Percentiles rank a stretch among this genome's conserved stretches.
These are phyloP conservation scores for Tautogolabrus adspersus DNA, from an alignment of 2,113 vertebrate genomes.

Conservation along the genomic window DNA sequence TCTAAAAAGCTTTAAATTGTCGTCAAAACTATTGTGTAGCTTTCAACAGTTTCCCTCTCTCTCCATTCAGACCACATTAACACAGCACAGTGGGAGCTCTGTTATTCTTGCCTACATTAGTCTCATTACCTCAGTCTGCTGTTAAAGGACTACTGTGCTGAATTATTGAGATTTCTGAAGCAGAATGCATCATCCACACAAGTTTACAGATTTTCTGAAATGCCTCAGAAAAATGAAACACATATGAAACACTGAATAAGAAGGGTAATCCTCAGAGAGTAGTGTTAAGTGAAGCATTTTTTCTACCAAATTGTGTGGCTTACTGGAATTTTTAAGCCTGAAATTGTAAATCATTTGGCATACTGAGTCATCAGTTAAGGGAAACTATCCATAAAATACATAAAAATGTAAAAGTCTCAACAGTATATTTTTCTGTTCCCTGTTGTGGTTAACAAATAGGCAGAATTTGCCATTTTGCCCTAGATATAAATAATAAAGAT, in stretches of 20 bases:
- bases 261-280: not conserved
- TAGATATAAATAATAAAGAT: not conserved
- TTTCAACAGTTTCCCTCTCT: not conserved
- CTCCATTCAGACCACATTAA: slow-evolving; percentile 14
- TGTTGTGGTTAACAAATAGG: not conserved
- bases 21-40: too few species aligned
- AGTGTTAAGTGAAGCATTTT: not conserved
- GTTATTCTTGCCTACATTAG: slow-evolving; percentile 24
- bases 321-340: not conserved
- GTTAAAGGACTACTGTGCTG: slow-evolving; percentile 14
- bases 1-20: too few species aligned
- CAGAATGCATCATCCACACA: slow-evolving; percentile 19
- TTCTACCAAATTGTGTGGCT: not conserved
- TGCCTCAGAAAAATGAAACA: slow-evolving; percentile 14
- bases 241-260: not conserved
- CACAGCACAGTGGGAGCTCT: slow-evolving; percentile 4
- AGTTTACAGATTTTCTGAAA: not conserved
- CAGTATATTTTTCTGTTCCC: not conserved
- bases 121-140: slow-evolving; percentile 46
- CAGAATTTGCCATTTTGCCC: not conserved
- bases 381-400: not conserved
- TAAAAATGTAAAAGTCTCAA: not conserved
- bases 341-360: not conserved
- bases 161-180: slow-evolving; percentile 52
- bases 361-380: not conserved